Evolutionary conservation across 2,113 vertebrate species (phyloP), one percentile per base, ranked within the genome.

Genomic region (Miniopterus natalensis): DNA sequence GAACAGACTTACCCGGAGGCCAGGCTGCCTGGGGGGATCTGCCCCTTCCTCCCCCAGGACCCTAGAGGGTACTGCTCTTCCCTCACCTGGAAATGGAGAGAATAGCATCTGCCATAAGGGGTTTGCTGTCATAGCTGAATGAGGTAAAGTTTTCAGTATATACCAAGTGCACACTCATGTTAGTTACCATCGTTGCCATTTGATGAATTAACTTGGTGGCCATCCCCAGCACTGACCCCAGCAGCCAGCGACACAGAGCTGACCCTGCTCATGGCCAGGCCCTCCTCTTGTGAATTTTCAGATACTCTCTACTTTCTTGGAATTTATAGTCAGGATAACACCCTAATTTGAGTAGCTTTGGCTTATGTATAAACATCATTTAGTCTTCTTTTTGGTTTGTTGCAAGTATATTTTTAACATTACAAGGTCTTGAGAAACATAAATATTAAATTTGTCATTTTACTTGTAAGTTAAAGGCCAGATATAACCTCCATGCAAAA

Each of bases 381-480:
- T 78, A n/a, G 2, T 70, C 83, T 96, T 68, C 6, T 51, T 92
- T 45, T 59, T 23, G 25, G 1, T 81, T 94, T 89, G 7, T 59
- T 96, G 94, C 13, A 65, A 93, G 21, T 53, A n/a, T 85, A 18
- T 45, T 63, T 73, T 53, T 25, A 21, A 74, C 53, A 42, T 42
- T 78, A 31, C 1, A 83, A 86, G 8, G 94, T 18, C 31, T 88
- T 95, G 12, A 94, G 59, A 93, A 92, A 55, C 9, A 73, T 66
- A 27, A 59, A 88, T 84, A 40, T 45, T 90, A 49, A 81, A 49
- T 85, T 66, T 86, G 7, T 84, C 13, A 66, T 66, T 93, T 95
- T 65, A 93, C 73, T 29, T 87, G 18, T 57, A 86, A 89, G 40
- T 81, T 23, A 78, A 93, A 94, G 45, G 6, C 47, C 5, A 57